Evolutionary conservation across 2,797 vertebrate genomes (phyloP).

Genomic region (Falco berigora): DNA sequence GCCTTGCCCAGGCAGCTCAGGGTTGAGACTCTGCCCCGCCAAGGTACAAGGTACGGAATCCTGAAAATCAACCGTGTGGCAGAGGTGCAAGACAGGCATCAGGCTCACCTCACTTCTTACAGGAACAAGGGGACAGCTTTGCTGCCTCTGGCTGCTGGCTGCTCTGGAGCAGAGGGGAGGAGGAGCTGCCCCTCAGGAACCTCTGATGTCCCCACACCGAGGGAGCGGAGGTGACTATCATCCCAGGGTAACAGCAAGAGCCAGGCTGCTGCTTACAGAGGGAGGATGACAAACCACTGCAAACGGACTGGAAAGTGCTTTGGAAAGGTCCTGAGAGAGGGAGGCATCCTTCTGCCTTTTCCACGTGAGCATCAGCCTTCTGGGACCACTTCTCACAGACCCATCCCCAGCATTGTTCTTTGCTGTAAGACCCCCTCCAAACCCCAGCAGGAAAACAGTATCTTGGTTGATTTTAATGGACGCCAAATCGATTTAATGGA

Average conservation of each 20-base stretch:
- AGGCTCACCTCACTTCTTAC: background rate
- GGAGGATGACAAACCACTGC: background rate
- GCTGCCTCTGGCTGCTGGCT: background rate
- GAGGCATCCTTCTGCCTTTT: background rate
- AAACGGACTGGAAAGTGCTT: background rate
- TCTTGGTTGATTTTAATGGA: background rate
- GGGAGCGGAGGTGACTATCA: background rate
- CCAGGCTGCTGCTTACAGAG: background rate
- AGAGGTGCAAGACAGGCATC: background rate
- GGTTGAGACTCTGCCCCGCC: fast-evolving
- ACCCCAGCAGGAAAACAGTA: background rate
- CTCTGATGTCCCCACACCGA: background rate
- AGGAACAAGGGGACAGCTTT: background rate
- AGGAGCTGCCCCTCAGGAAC: background rate
- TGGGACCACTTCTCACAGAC: background rate
- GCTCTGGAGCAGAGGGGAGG: background rate
- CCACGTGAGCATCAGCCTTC: background rate
- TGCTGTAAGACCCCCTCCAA: background rate
- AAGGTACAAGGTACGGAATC: background rate
- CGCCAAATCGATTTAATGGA: background rate
- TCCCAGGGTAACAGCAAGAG: background rate
- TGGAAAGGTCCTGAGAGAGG: background rate
- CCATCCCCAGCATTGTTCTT: background rate
- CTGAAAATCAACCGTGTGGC: fast-evolving
- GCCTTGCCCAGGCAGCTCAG: background rate